Base-by-base conservation (phyloP, 2,888 invertebrate genomes). In the Patella ulyssiponensis region DNA sequence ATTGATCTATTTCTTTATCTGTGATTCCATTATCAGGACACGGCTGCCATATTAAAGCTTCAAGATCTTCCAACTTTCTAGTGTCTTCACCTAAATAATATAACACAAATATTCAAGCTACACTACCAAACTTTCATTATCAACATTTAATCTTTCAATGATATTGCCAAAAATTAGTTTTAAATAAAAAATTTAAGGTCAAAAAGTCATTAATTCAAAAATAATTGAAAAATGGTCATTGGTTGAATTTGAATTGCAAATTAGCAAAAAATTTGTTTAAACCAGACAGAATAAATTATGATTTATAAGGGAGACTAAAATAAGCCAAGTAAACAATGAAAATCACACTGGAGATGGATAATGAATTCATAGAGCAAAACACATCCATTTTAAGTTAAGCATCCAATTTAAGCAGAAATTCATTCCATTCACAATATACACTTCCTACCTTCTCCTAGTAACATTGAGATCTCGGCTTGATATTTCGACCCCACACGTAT, bases 1-100 rank as follows among this genome's bases (percentile, higher is more conserved):
- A 99, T 93, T 99, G 98, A 94, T 99, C 99, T 88, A 99, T 98
- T 93, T 99, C 98, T 90, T 97, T 94, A 93, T 99, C 98, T 85
- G 96, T 95, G 86, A 99, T 94, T 87, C 94, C 94, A 93, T 98
- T 97, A 88, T 95, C 94, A 72, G 64, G 64, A 64, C 64, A 64
- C 11, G 99, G 98, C 83, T 97, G 96, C 97, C 98, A 99, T 83
- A 98, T 95, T 89, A 98, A 93, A 80, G 96, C 95, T 93, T 99
- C 99, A 87, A 98, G 93, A 85, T 96, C 95, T 86, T 95, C 94
- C 84, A 94, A 93, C 90, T 93, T 94, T 86, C 96, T 94, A 75
- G 93, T 93, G 93, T 94, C 95, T 88, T 95, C 93, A 81, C 91
- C 93, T 91, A 83, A 27, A 82, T 82, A 54, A 78, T 27, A 64